Evolutionary conservation across 2,888 invertebrate species (phyloP).

Genomic region (Lycia hirtaria): DNA sequence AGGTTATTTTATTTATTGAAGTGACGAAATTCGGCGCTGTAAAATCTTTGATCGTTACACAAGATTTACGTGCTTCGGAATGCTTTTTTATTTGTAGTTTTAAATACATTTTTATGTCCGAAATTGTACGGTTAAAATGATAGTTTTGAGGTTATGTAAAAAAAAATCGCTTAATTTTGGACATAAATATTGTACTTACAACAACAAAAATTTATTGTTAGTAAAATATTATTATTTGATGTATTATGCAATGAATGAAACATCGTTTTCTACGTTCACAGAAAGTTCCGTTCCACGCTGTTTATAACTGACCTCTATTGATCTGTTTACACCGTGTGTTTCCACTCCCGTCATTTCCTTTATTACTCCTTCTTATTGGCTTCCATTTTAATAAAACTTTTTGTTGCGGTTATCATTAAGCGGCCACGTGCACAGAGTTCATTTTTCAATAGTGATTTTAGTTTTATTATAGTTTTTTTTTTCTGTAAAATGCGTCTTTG

Average conservation of each 20-base stretch:
- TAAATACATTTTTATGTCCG: not conserved
- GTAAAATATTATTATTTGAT: not conserved
- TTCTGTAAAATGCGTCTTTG: too few species aligned
- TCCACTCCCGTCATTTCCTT: conserved; percentile 52
- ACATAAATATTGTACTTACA: not conserved
- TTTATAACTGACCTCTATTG: conserved; percentile 63
- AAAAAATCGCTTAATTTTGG: not conserved
- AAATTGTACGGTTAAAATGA: not conserved
- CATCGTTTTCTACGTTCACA: conserved; percentile 24
- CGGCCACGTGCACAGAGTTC: conserved; percentile 28
- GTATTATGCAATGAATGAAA: conserved; percentile 1
- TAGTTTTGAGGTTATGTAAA: not conserved
- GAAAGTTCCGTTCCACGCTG: conserved; percentile 44
- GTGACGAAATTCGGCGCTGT: conserved; percentile 16
- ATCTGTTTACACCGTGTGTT: conserved; percentile 79
- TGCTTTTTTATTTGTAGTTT: not conserved
- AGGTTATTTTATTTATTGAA: conserved; percentile 22
- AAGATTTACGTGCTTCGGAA: conserved; percentile 2
- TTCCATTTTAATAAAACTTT: conserved; percentile 29
- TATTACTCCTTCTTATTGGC: conserved; percentile 32
- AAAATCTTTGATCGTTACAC: conserved; percentile 10
- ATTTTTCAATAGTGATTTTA: not conserved
- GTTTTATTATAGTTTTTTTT: too few species aligned
- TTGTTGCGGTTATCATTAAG: conserved; percentile 17
- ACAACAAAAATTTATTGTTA: not conserved